phyloP scores from a whole-genome alignment of 2,888 invertebrate species.

The Tricholauxania praeusta region DNA sequence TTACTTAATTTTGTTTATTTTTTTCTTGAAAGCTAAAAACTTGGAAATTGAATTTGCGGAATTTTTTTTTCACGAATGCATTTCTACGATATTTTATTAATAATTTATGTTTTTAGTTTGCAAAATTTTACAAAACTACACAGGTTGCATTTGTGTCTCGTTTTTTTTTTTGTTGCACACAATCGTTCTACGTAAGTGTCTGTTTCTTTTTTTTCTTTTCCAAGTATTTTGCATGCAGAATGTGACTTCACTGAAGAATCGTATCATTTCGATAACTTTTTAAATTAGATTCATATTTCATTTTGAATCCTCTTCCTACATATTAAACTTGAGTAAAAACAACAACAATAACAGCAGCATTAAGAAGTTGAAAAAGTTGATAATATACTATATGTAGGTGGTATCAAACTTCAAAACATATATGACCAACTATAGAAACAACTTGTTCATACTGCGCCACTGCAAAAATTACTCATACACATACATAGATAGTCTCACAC shows the following conservation, averaged over 20 bases:
- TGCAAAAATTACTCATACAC: too few relatives aligned
- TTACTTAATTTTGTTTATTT: neutral
- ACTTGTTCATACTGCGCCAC: too few relatives aligned
- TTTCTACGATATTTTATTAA: slow-evolving; percentile 33
- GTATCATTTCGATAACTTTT: slow-evolving; percentile 42
- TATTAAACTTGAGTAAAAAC: slow-evolving; percentile 46
- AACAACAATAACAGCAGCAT: slow-evolving; percentile 17
- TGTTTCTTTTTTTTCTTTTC: neutral
- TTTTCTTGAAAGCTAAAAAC: neutral
- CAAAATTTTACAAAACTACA: neutral
- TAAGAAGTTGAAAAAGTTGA: too few relatives aligned
- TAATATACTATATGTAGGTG: too few relatives aligned
- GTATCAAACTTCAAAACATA: too few relatives aligned
- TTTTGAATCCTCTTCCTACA: slow-evolving; percentile 24
- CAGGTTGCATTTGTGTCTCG: neutral
- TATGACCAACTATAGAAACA: too few relatives aligned
- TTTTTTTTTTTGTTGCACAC: too few relatives aligned
- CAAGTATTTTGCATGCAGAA: neutral
- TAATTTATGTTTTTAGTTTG: slow-evolving; percentile 36
- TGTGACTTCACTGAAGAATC: neutral
- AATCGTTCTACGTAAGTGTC: too few relatives aligned
- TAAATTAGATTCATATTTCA: slow-evolving; percentile 57
- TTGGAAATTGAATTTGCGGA: slow-evolving; percentile 32
- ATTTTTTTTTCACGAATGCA: slow-evolving; percentile 29
- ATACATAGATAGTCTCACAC: too few relatives aligned